Conservation (phyloP, 1,140 invertebrate species). For the Heliconius eleuchia region DNA sequence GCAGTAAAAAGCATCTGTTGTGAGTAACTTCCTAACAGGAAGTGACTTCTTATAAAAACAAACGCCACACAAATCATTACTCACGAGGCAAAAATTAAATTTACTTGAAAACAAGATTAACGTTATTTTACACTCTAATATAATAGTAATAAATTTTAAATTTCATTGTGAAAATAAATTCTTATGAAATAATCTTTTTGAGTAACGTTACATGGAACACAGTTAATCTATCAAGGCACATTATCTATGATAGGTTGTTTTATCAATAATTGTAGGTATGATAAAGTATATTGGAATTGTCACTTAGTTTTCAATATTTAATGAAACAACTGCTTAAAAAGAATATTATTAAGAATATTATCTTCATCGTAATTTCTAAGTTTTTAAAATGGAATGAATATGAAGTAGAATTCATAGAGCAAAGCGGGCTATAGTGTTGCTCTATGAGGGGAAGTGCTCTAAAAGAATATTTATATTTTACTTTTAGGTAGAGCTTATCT, state of each 20-base stretch:
- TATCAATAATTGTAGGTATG: neutral
- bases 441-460: too few relatives aligned
- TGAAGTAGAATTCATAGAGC: too few relatives aligned
- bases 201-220: neutral
- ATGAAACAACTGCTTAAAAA: neutral
- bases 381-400: too few relatives aligned
- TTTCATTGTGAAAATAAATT: neutral
- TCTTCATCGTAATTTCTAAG: too few relatives aligned
- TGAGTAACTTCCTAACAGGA: slow-evolving; percentile 51
- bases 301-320: neutral
- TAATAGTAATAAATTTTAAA: neutral
- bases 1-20: slow-evolving; percentile 17
- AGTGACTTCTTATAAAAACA: slow-evolving; percentile 23
- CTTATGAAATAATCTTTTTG: neutral
- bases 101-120: neutral
- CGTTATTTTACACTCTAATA: neutral
- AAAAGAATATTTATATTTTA: too few relatives aligned
- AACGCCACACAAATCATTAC: neutral
- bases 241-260: neutral
- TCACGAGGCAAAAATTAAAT: neutral
- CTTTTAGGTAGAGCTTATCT: too few relatives aligned
- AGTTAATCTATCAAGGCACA: neutral
- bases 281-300: neutral
- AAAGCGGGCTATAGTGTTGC: too few relatives aligned
- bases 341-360: too few relatives aligned